phyloP scores from a whole-genome alignment of 2,113 vertebrate genomes.

The Isichthys henryi region DNA sequence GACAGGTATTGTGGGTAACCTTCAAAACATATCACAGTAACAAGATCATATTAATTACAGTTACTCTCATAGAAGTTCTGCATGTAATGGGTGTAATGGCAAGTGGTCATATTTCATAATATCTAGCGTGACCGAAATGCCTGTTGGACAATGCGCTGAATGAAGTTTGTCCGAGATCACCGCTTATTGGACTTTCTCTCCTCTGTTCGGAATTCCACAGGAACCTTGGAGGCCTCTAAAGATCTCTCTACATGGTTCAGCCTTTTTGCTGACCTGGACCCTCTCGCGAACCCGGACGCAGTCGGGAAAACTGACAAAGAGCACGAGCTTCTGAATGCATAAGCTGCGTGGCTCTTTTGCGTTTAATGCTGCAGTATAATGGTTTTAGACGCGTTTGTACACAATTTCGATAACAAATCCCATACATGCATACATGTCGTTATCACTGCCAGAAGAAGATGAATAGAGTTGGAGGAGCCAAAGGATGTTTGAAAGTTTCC shows the following conservation, averaged over 20 bases:
- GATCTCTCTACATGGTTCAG: constrained; percentile 89
- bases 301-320: constrained; percentile 80
- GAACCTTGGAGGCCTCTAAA: constrained; percentile 60
- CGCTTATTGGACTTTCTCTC: background rate
- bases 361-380: background rate
- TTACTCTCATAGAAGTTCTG: background rate
- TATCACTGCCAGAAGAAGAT: background rate
- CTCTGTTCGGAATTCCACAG: constrained; percentile 49
- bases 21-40: background rate
- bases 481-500: constrained; percentile 12
- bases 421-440: background rate
- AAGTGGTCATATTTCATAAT: background rate
- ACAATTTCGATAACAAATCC: background rate
- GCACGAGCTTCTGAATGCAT: constrained; percentile 87
- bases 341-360: constrained; percentile 27
- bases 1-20: constrained; percentile 25
- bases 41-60: background rate
- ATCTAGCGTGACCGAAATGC: background rate
- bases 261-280: constrained; percentile 94
- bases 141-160: background rate
- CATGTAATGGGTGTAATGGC: background rate
- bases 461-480: constrained; percentile 6
- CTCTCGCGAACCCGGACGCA: constrained; percentile 87
- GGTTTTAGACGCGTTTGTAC: background rate
- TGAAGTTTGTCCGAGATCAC: background rate